These are phyloP conservation scores for Drosophila parvula DNA, from an alignment of 1,140 invertebrate species.

Conservation along the genomic window DNA sequence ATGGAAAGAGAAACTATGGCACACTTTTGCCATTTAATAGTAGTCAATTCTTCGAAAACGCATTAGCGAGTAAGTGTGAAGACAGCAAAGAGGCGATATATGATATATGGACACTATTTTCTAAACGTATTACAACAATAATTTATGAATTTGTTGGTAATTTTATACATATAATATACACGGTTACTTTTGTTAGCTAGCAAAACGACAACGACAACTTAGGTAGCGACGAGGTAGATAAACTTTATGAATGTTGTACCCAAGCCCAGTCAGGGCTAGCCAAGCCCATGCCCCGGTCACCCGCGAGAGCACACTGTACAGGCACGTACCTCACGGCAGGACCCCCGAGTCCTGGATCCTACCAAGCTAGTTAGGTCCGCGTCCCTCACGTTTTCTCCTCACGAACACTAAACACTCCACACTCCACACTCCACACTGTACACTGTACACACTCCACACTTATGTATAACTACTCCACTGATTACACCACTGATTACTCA, in stretches of 20 bases:
- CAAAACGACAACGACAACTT: constrained; percentile 79
- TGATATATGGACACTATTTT: constrained; percentile 82
- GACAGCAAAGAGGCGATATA: constrained; percentile 40
- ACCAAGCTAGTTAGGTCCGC: constrained; percentile 72
- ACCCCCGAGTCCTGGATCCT: constrained; percentile 36
- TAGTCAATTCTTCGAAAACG: constrained; percentile 77
- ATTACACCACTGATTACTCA: constrained; percentile 43
- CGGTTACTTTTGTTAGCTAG: constrained; percentile 80
- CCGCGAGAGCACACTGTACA: constrained; percentile 69
- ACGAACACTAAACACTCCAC: constrained; percentile 32
- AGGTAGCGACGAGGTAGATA: constrained; percentile 77
- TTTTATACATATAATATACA: constrained; percentile 78
- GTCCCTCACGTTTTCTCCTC: constrained; percentile 59
- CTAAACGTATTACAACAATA: constrained; percentile 82
- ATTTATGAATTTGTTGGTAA: constrained; percentile 79
- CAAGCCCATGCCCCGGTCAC: constrained; percentile 63
- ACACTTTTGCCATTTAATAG: constrained; percentile 79
- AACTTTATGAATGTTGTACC: constrained; percentile 80
- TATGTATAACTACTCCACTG: constrained; percentile 12
- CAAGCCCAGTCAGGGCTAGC: constrained; percentile 26
- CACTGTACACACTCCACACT: constrained; percentile 25
- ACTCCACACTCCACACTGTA: constrained; percentile 25
- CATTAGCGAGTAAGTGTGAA: constrained; percentile 63
- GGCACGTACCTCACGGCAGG: constrained; percentile 54
- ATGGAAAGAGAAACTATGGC: constrained; percentile 64